A percentile compares a stretch with the other conserved stretches of the same genome.
These are phyloP conservation scores for Hippoglossus hippoglossus DNA, from an alignment of 2,797 vertebrate genomes.

Conservation along the genomic window DNA sequence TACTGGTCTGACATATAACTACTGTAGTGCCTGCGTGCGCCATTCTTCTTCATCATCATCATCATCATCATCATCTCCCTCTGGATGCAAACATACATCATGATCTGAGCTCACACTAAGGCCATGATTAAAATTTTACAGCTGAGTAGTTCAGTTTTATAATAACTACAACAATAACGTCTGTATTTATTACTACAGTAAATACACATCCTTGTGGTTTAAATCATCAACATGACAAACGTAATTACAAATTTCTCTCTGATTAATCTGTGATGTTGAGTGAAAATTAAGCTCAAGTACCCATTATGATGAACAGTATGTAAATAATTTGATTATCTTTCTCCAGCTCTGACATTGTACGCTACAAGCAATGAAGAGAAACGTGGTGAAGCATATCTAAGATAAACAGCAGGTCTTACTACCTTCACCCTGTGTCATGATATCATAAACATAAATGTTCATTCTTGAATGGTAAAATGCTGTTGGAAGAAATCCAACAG, in stretches of 20 bases:
- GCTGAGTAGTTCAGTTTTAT: not conserved
- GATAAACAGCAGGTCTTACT: not conserved
- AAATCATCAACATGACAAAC: not conserved
- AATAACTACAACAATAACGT: not conserved
- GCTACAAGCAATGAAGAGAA: not conserved
- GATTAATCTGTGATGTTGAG: too few relatives aligned
- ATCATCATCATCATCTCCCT: slow-evolving; percentile 3
- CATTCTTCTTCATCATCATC: not conserved
- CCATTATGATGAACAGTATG: not conserved
- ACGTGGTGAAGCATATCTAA: not conserved
- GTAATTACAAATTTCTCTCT: not conserved
- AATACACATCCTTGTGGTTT: not conserved
- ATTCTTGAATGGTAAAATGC: not conserved
- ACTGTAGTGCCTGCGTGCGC: slow-evolving; percentile 1
- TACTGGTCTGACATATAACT: slow-evolving; percentile 8
- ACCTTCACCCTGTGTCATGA: not conserved
- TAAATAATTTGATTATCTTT: not conserved
- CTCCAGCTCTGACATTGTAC: not conserved
- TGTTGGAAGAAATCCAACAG: too few relatives aligned
- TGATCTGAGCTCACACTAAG: not conserved
- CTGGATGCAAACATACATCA: slow-evolving; percentile 12
- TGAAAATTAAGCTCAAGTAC: not conserved
- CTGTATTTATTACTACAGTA: not conserved
- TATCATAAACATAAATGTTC: not conserved
- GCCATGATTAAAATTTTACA: not conserved